phyloP scores from a whole-genome alignment of 2,797 vertebrate genomes.

The Peromyscus eremicus region DNA sequence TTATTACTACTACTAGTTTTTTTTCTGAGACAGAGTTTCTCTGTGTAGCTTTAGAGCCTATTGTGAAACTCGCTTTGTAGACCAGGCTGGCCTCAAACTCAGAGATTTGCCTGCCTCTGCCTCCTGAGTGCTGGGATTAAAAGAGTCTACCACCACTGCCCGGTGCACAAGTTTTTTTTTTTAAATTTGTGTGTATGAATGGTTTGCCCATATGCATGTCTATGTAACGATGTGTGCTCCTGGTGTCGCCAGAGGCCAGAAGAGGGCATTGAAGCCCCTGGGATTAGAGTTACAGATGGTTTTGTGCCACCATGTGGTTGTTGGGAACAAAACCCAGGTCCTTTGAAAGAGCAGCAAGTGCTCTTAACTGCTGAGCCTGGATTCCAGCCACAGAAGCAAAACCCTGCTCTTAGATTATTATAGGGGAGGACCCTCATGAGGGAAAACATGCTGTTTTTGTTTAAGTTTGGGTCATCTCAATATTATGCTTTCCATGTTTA shows the following conservation, averaged over 20 bases:
- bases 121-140: no score
- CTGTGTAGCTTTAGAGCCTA: no score
- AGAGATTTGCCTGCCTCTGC: no score
- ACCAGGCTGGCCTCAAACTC: no score
- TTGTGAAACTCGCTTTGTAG: no score
- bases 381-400: neutral
- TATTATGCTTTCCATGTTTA: neutral
- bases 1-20: no score
- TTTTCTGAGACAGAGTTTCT: no score
- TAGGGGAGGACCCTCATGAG: neutral
- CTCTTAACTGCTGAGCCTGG: neutral
- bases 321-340: neutral
- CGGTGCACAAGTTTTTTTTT: no score
- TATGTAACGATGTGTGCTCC: neutral
- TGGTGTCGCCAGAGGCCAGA: neutral
- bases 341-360: neutral
- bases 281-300: neutral
- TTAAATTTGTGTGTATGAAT: neutral
- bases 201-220: neutral
- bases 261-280: neutral
- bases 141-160: no score
- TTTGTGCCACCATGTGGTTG: neutral
- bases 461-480: neutral
- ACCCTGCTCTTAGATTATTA: neutral
- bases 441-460: neutral